Percentiles rank a stretch among this genome's conserved stretches.
These are phyloP conservation scores for Cantharis flavilabris DNA, from an alignment of 2,888 invertebrate genomes.

Conservation along the genomic window DNA sequence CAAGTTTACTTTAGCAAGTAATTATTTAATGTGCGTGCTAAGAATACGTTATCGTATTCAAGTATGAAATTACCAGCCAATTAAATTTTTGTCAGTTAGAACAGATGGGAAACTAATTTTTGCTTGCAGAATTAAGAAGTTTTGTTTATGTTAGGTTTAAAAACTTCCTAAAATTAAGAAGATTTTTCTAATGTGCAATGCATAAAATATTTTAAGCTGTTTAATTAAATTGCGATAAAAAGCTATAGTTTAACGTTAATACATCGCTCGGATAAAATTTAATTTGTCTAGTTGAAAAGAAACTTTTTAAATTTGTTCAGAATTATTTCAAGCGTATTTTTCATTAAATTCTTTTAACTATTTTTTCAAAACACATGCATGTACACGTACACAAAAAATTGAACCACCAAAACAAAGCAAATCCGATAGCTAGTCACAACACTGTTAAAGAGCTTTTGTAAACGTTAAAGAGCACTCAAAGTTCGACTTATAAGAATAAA, in stretches of 20 bases:
- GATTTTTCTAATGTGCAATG: not conserved
- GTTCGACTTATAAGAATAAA: not conserved
- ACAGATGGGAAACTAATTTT: not conserved
- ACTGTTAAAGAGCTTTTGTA: not conserved
- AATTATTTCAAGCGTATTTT: not conserved
- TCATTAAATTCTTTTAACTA: not conserved
- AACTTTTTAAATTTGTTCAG: not conserved
- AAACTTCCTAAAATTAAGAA: not conserved
- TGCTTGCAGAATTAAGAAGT: not conserved
- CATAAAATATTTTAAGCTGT: not conserved
- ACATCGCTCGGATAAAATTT: not conserved
- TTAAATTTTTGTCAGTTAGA: not conserved
- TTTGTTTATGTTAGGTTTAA: not conserved
- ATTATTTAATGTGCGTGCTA: not conserved
- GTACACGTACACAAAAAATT: not conserved
- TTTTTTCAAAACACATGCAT: not conserved
- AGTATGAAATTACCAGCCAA: not conserved
- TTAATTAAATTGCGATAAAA: not conserved
- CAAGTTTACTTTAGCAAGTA: not conserved
- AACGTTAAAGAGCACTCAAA: not conserved
- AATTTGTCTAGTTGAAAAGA: not conserved
- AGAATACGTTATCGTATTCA: not conserved
- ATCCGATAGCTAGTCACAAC: not conserved
- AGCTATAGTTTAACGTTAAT: not conserved
- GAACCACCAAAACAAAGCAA: not conserved